Conservation (phyloP, 2,113 vertebrate species). For the Limnothrissa miodon region DNA sequence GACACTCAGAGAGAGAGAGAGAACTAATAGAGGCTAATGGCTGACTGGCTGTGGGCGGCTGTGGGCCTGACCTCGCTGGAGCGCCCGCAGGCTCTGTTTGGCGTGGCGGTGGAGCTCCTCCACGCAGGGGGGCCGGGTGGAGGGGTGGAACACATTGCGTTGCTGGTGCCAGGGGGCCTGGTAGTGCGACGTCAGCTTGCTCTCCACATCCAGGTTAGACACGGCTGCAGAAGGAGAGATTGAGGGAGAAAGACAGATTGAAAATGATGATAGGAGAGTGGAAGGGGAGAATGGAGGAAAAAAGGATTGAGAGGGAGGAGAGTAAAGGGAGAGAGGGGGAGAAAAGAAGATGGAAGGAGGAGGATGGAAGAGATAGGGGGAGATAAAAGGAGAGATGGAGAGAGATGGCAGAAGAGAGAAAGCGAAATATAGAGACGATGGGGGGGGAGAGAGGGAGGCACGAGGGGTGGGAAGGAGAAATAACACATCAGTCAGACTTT, state of each 20-base stretch:
- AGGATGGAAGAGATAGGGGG: background rate
- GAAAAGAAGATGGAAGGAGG: background rate
- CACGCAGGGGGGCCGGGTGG: constrained; percentile 84
- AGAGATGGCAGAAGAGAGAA: constrained; percentile 11
- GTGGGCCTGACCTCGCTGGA: constrained; percentile 77
- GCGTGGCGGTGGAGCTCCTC: constrained; percentile 87
- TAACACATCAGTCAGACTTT: background rate
- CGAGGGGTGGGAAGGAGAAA: background rate
- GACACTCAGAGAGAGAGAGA: background rate
- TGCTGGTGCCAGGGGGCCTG: constrained; percentile 87
- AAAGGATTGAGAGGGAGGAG: background rate
- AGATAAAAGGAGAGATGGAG: background rate
- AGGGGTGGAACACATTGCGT: constrained; percentile 84
- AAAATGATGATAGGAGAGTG: background rate
- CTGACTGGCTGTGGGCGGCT: too few species aligned
- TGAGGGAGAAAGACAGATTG: background rate
- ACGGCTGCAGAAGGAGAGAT: constrained; percentile 72
- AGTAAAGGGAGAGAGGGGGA: background rate
- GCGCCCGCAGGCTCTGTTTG: constrained; percentile 79
- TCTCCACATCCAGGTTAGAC: constrained; percentile 92
- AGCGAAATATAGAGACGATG: background rate
- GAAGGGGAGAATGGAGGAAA: background rate
- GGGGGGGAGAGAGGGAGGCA: background rate
- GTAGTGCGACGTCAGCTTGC: constrained; percentile 87
- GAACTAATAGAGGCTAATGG: background rate